Conservation (phyloP, 2,797 vertebrate genomes). For the Lepus townsendii region DNA sequence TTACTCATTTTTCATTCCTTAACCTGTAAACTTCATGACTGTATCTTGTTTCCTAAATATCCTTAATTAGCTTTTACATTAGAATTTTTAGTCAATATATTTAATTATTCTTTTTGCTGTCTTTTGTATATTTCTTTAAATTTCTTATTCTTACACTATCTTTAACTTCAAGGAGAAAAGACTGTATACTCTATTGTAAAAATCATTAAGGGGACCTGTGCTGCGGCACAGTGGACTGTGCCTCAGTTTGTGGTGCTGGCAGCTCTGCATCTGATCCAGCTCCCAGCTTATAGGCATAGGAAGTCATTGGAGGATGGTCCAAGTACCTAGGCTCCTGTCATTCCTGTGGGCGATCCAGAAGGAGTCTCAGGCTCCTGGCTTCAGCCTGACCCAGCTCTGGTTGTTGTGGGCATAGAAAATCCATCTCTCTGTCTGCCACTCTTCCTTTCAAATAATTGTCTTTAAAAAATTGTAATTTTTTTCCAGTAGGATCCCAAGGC, state of each 20-base stretch:
- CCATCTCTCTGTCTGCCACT: too few species aligned
- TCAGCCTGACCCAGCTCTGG: too few species aligned
- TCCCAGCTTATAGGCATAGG: too few species aligned
- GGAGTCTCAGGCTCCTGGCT: too few species aligned
- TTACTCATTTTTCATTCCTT: conserved; percentile 54
- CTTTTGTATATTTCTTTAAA: conserved; percentile 61
- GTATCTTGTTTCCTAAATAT: background rate
- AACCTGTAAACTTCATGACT: background rate
- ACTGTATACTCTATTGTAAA: background rate
- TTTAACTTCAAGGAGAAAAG: conserved; percentile 46
- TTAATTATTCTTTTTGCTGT: conserved; percentile 49
- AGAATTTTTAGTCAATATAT: conserved; percentile 28
- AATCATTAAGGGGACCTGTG: background rate
- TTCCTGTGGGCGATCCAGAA: too few species aligned
- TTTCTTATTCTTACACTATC: conserved; percentile 19
- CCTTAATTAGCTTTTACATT: background rate
- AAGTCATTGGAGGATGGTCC: too few species aligned
- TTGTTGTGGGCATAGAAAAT: too few species aligned
- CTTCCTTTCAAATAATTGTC: too few species aligned
- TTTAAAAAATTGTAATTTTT: background rate
- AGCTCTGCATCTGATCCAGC: too few species aligned
- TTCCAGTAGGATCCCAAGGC: conserved; percentile 12
- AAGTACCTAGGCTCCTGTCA: too few species aligned
- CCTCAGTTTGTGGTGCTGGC: too few species aligned
- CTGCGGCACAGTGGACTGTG: too few species aligned